phyloP scores from a whole-genome alignment of 2,888 invertebrate genomes.

The Tholera decimalis region DNA sequence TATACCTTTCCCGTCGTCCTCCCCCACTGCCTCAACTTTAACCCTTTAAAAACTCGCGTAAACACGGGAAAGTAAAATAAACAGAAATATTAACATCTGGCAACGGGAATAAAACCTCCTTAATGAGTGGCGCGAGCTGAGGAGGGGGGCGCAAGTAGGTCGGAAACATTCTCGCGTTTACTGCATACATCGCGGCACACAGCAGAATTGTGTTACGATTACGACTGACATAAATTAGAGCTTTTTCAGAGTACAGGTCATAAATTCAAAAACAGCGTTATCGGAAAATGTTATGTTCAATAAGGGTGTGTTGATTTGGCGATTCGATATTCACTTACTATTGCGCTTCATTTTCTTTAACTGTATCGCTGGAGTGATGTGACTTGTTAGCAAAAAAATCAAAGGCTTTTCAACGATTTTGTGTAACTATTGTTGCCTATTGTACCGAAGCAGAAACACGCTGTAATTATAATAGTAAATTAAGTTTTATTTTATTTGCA shows the following conservation, averaged over 20 bases:
- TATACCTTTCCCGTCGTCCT: slow-evolving; percentile 35
- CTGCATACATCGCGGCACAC: slow-evolving; percentile 50
- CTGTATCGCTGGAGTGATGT: neutral
- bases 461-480: neutral
- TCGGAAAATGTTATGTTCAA: slow-evolving; percentile 53
- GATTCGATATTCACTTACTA: neutral
- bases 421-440: neutral
- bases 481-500: neutral
- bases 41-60: slow-evolving; percentile 67
- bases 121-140: slow-evolving; percentile 55
- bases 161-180: slow-evolving; percentile 59
- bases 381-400: neutral
- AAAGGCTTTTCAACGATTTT: neutral
- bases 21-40: slow-evolving; percentile 46
- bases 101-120: slow-evolving; percentile 65
- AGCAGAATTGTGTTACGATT: slow-evolving; percentile 60
- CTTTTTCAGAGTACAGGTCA: slow-evolving; percentile 50
- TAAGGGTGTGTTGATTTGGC: slow-evolving; percentile 35
- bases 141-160: slow-evolving; percentile 40
- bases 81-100: slow-evolving; percentile 70
- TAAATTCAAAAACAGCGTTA: slow-evolving; percentile 59
- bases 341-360: slow-evolving; percentile 1
- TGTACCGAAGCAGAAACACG: neutral
- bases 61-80: slow-evolving; percentile 67
- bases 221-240: slow-evolving; percentile 62